Base-by-base conservation (phyloP, 2,113 vertebrate species). In the Engystomops pustulosus region DNA sequence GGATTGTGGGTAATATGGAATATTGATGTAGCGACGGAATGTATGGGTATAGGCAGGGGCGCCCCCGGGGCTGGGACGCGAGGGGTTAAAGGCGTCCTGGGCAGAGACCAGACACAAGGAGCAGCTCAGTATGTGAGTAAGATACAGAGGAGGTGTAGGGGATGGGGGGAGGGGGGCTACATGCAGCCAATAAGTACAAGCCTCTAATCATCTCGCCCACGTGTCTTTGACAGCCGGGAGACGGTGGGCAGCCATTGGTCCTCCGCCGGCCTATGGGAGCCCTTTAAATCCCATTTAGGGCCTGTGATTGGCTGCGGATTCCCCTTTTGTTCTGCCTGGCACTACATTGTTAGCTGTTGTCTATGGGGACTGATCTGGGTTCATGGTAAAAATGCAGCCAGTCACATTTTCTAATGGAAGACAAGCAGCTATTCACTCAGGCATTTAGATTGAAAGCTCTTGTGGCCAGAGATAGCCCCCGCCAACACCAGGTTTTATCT, bases 161-260 rank as follows among this genome's bases (percentile, higher is more conserved):
- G 18, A 44, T 45, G 38, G 71, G 60, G 55, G 68, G 2, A 53
- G 80, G 80, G 60, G 80, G 67, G n/a, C 36, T 25, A 49, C 45
- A 78, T 67, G 45, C 83, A 84, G 83, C 83, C 83, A 84, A 84
- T 84, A 84, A 84, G 65, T 84, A 84, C 83, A 78, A 84, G 74
- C 45, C 34, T 78, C 74, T 84, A 84, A 84, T 84, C 83, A 84
- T 69, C 74, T 78, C 83, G 18, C 83, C 83, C 83, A 84, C 83
- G 83, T 84, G 83, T n/a, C 8, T 84, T 84, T 84, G 83, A 84
- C 83, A 70, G 47, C 34, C 83, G 15, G 6, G 47, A 69, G 23
- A 84, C 10, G 23, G 23, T 1, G 58, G 2, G 18, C 6, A 5
- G 49, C 72, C 34, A 84, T 78, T 84, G 83, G 83, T 0, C 45